Evolutionary conservation across 2,113 vertebrate species (phyloP).

Genomic region (Gorsachius goisagi): DNA sequence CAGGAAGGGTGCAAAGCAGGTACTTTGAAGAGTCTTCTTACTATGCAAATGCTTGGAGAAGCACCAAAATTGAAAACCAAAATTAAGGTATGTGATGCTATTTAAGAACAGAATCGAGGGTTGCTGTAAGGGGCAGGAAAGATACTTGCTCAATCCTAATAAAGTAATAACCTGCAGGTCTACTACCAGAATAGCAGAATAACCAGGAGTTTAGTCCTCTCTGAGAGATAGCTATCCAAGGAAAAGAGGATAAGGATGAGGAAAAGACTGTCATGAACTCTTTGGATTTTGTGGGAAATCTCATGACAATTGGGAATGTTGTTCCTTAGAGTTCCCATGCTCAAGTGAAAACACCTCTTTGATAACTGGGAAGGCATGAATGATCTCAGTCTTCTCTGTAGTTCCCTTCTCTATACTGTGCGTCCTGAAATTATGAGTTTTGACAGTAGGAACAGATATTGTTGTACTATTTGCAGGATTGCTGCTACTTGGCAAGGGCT

Average conservation of each 20-base stretch:
- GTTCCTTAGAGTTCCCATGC: not conserved
- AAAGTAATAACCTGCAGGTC: not conserved
- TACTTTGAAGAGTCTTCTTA: not conserved
- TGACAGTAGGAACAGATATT: not conserved
- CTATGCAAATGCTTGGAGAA: not conserved
- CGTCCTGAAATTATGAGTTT: not conserved
- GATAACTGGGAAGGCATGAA: not conserved
- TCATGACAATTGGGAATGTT: not conserved
- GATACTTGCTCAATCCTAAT: too few relatives aligned
- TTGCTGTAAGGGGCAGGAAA: not conserved
- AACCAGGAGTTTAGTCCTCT: not conserved
- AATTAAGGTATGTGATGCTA: not conserved
- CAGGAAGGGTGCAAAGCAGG: not conserved
- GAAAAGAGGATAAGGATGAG: too few relatives aligned
- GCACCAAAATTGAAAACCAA: not conserved
- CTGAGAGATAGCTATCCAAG: not conserved
- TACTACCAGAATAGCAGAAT: rapidly evolving
- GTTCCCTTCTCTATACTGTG: not conserved
- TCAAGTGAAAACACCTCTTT: not conserved
- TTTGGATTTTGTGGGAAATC: not conserved
- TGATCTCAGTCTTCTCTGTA: not conserved
- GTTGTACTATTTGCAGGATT: not conserved
- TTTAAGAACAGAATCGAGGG: not conserved
- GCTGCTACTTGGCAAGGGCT: not conserved
- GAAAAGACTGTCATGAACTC: not conserved